phyloP scores from a whole-genome alignment of 92 coral and sea anemone genomes.

The Chrysogorgia sp. region DNA sequence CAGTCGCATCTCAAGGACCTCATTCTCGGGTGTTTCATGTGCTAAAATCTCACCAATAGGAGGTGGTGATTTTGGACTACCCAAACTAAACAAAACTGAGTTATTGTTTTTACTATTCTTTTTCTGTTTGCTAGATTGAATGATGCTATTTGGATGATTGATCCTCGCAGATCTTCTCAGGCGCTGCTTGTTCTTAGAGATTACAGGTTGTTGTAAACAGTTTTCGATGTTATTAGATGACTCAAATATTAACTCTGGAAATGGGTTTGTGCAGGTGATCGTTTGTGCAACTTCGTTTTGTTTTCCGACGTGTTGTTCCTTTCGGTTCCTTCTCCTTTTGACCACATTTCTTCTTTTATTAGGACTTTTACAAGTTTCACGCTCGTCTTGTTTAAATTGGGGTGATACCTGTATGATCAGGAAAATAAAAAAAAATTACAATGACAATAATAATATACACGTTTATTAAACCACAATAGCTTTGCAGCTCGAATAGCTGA shows the following conservation, averaged over 20 bases:
- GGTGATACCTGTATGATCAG: conserved; percentile 63
- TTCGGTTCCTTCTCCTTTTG: conserved; percentile 1
- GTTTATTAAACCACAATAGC: too few species aligned
- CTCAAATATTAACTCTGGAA: conserved; percentile 3
- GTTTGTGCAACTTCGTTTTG: background rate
- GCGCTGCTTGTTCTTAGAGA: background rate
- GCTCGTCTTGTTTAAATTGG: conserved; percentile 50
- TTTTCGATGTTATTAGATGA: background rate
- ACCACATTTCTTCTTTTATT: conserved; percentile 16
- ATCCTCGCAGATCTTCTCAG: background rate
- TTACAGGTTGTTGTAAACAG: background rate
- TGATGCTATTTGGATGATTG: background rate
- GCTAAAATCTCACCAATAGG: conserved; percentile 48
- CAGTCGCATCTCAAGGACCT: background rate
- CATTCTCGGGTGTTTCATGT: conserved; percentile 66
- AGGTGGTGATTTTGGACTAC: conserved; percentile 29
- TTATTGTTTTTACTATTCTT: conserved; percentile 2
- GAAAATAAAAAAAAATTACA: conserved; percentile 10
- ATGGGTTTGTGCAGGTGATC: background rate
- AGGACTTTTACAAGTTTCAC: conserved; percentile 6
- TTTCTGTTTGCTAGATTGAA: background rate
- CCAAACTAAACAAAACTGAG: conserved; percentile 53
- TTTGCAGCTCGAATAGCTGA: too few species aligned
- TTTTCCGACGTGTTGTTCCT: background rate
- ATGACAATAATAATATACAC: too few species aligned